These are phyloP conservation scores for Pseudoatta argentina DNA, from an alignment of 1,140 invertebrate genomes.

Conservation along the genomic window DNA sequence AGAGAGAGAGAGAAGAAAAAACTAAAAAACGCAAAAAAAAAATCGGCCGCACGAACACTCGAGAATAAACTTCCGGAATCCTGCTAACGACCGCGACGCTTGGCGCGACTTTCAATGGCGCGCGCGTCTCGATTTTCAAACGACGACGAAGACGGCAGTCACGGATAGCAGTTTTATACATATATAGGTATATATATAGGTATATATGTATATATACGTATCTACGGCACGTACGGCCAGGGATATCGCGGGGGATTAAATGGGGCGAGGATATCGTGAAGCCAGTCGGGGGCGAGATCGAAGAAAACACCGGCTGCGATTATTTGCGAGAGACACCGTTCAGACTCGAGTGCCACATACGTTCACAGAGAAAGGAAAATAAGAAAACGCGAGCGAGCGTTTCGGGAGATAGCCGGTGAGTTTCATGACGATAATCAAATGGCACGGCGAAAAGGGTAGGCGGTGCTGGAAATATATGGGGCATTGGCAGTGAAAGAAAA, in stretches of 20 bases:
- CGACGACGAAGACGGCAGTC: constrained; percentile 9
- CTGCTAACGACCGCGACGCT: constrained; percentile 61
- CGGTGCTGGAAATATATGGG: constrained; percentile 35
- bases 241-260: constrained; percentile 42
- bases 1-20: neutral
- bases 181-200: neutral
- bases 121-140: constrained; percentile 38
- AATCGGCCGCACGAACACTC: constrained; percentile 23
- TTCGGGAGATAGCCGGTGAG: constrained; percentile 54
- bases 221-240: constrained; percentile 20
- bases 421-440: constrained; percentile 68
- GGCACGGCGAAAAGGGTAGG: neutral
- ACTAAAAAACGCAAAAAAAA: constrained; percentile 21
- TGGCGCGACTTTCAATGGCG: constrained; percentile 34
- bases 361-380: constrained; percentile 2
- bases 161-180: constrained; percentile 20
- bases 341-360: constrained; percentile 43
- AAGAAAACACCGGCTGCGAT: constrained; percentile 53
- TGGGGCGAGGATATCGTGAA: constrained; percentile 41
- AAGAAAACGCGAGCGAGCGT: constrained; percentile 28
- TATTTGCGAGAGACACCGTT: constrained; percentile 52
- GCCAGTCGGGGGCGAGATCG: constrained; percentile 25
- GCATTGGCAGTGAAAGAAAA: constrained; percentile 42
- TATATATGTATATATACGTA: neutral
- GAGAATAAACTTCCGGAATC: constrained; percentile 53